Base-by-base conservation (phyloP, 2,888 invertebrate genomes). In the Phengaris alcon region DNA sequence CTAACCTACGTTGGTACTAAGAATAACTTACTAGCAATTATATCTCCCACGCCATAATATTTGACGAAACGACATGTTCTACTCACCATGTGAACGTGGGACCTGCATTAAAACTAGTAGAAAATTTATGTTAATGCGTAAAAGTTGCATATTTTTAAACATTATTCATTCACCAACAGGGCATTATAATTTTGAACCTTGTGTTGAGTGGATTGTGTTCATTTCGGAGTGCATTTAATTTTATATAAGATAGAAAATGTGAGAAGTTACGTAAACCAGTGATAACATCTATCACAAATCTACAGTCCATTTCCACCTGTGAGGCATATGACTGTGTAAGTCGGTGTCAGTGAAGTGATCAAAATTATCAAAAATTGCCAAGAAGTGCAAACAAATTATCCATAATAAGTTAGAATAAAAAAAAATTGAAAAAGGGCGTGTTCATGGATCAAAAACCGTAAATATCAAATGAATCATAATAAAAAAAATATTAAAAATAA, bases 301-400 rank as follows among this genome's bases (percentile, higher is more conserved):
- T 75, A n/a, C 76, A 76, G 77, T 79, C 68, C 48, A 70, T 74
- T 54, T 75, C 68, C 52, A 73, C 77, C 76, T 68, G 76, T 54
- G 77, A 74, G 76, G 15, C 69, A 76, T 73, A 73, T 73, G 52
- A 22, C 52, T 70, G 70, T 70, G 70, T 70, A 3, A 70, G 15
- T 72, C 76, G 76, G 76, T 75, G 64, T 44, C 69, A 68, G 46
- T 52, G 73, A 64, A 51, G 72, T 51, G 59, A 59, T 15, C 22
- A 59, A 59, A 59, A 0, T 48, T 57, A 57, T 2, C 15, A 3
- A 57, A 57, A 57, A 57, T 22, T 22, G 22, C 9, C 4, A 35
- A 59, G 10, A 59, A 59, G 59, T 59, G 59, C 8, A 57, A 59
- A 59, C n/a, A 57, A 59, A 59, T 8, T 8, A 59, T 0, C 22